phyloP scores from a whole-genome alignment of 30 jellyfish, hydroid and myxozoan genomes.

The Pelagia noctiluca region DNA sequence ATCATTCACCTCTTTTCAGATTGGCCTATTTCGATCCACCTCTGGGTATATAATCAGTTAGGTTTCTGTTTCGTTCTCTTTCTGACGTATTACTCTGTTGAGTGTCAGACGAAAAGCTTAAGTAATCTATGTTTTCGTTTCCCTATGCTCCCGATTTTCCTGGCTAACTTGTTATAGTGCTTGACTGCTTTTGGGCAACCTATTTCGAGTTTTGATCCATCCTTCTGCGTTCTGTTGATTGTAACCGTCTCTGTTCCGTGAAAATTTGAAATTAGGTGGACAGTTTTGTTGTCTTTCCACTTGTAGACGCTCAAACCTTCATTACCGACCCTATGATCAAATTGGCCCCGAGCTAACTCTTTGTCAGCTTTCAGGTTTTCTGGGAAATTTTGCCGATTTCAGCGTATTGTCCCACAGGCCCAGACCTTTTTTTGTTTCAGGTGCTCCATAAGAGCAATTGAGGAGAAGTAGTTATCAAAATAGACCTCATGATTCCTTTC shows the following conservation, averaged over 20 bases:
- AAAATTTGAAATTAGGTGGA: constrained; percentile 62
- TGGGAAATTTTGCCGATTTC: constrained; percentile 51
- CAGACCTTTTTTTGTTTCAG: constrained; percentile 7
- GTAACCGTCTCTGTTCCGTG: constrained; percentile 62
- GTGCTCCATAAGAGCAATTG: constrained; percentile 67
- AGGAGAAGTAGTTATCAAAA: constrained; percentile 71
- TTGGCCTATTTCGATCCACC: no score
- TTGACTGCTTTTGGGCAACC: constrained; percentile 49
- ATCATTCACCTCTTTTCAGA: no score
- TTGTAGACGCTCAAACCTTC: constrained; percentile 38
- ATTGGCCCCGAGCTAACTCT: constrained; percentile 61
- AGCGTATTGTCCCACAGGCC: constrained; percentile 71
- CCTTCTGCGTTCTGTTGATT: constrained; percentile 53
- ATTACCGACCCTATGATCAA: constrained; percentile 49
- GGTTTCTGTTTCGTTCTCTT: no score
- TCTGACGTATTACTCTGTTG: no score
- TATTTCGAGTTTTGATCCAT: constrained; percentile 9
- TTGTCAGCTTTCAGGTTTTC: constrained; percentile 50
- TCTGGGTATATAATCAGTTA: no score
- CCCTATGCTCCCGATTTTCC: no score
- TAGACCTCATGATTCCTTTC: constrained; percentile 55
- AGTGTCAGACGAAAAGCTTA: no score
- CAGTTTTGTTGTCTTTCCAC: constrained; percentile 82
- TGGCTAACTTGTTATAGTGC: constrained; percentile 62
- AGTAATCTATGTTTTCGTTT: no score